Evolutionary conservation across 1,140 invertebrate genomes (phyloP), one percentile per base, ranked within the genome.

Genomic region (Formica exsecta): DNA sequence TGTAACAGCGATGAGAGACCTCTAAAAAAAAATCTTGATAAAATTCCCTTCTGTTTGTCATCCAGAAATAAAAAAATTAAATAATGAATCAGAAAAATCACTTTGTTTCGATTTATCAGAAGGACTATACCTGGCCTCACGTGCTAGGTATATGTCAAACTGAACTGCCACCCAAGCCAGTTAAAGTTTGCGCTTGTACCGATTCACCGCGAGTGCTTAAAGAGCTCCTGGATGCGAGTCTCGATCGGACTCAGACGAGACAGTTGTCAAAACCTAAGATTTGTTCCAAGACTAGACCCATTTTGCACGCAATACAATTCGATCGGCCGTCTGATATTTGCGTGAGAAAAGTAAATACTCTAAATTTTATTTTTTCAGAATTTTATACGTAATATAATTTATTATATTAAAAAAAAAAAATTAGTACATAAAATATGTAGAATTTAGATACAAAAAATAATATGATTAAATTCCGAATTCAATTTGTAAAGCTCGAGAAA

Each of bases 211-310:
- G 66, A 36, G 19, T 66, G n/a, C 25, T 29, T 48, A 44, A 90
- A 79, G 22, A 65, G 51, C 9, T 57, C n/a, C 1, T 1, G 2
- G 32, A 65, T 48, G 0, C 54, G 29, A 54, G 5, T 8, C 32
- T 93, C 48, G 84, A 92, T 29, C 95, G 94, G 93, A 94, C 92
- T 87, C 91, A 93, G 13, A 66, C 96, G 95, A 96, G 96, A n/a
- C 95, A 95, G 0, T 90, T 96, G 59, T 86, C 96, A 36, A 96
- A 96, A 29, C 96, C 96, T 0, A 96, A 96, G 91, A 74, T 96
- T 25, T 96, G 96, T 89, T 95, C 96, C 8, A 95, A 95, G 86
- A 95, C 96, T 16, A 68, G 66, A 3, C 71, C 29, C 0, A 2
- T n/a, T 61, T 38, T 96, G 94, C 94, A 0, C 0, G 93, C 94